Percentiles rank a stretch among this genome's conserved stretches.
Evolutionary conservation across 2,113 vertebrate genomes (phyloP).

Genomic region (Siphamia tubifer): DNA sequence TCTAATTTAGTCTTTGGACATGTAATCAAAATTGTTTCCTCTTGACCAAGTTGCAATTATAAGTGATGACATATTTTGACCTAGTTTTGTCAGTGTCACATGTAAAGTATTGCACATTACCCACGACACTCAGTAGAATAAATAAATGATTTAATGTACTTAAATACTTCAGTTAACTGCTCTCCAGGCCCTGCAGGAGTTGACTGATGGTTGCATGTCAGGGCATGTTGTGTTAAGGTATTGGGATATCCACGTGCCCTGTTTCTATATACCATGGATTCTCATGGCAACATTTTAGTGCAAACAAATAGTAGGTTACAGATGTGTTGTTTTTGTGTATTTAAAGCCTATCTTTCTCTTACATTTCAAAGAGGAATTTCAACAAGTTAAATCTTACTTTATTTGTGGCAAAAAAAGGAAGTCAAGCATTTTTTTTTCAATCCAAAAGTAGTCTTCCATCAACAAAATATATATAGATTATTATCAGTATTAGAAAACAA

Average conservation of each 20-base stretch:
- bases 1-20: too few species aligned
- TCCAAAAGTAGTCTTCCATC: too few species aligned
- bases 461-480: too few species aligned
- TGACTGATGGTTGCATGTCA: constrained; percentile 31
- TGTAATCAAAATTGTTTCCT: too few species aligned
- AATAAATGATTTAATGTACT: constrained; percentile 1
- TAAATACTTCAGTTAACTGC: background rate
- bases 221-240: constrained; percentile 38
- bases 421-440: too few species aligned
- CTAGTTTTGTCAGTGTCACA: background rate
- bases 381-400: too few species aligned
- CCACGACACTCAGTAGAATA: background rate
- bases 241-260: background rate
- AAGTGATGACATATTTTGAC: background rate
- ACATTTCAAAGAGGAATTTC: too few species aligned
- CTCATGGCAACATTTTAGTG: constrained; percentile 7
- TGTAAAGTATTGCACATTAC: background rate
- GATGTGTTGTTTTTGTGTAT: constrained; percentile 2
- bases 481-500: too few species aligned
- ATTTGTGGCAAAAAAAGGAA: too few species aligned
- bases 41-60: background rate
- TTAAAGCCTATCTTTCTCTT: background rate
- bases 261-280: background rate
- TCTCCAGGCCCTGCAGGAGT: background rate
- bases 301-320: background rate